Evolutionary conservation across 2,797 vertebrate genomes (phyloP), one percentile per base, ranked within the genome.

Genomic region (Dallia pectoralis): DNA sequence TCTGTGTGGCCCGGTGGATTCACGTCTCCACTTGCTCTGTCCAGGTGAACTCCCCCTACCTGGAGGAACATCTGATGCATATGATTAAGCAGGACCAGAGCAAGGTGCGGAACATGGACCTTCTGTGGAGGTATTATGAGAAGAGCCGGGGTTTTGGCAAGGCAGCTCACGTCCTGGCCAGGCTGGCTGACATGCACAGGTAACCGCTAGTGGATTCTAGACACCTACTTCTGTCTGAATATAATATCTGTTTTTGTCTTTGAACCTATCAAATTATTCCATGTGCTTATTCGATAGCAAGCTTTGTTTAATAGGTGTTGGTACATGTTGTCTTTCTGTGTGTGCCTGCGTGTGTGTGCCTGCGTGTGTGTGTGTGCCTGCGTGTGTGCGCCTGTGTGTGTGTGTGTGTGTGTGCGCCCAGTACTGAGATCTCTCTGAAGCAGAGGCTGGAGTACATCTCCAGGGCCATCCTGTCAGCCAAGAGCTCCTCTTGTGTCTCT

Each of bases 71-170:
- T 83, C 89, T 99, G 75, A 95, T 95, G 86, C 95, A 96, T 56
- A 98, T 98, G 95, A 95, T 97, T 72, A 98, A 96, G 82, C 93
- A 96, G 81, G 97, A 99, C 86, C 97, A 98, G 90, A 98, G 95
- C 81, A 97, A 97, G 88, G 96, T 99, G 51, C 95, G 94, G 76
- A 98, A 98, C 16, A 97, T 99, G 96, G 98, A 99, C 91, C 92
- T 99, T 70, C 86, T 98, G 47, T 99, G 98, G 98, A 91, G 96
- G 74, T 99, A 97, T 85, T 99, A 98, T 2, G 97, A 99, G 88
- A 99, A 98, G 91, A 97, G 93, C 76, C 93, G 96, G 51, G 96
- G 92, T 87, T 99, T 98, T 74, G 95, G 96, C 84, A 97, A 94
- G 74, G 98, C 97, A 0, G 96, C 97, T 19, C 95, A 96, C 4